Percentiles rank a stretch among this genome's conserved stretches.
Conservation (phyloP, 2,888 invertebrate genomes). For the Dynastes grantii region DNA sequence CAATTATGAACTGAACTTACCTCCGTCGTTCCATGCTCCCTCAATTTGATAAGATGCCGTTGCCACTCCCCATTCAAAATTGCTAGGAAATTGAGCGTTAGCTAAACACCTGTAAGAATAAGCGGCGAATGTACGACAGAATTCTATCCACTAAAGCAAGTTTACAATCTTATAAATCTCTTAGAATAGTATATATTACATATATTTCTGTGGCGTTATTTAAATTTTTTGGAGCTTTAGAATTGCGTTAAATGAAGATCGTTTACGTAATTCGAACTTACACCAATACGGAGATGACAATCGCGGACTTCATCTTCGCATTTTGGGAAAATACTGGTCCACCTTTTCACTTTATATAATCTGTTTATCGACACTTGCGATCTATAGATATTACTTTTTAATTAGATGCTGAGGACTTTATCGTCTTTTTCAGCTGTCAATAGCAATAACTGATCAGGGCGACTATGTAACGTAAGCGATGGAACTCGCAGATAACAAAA, state of each 20-base stretch:
- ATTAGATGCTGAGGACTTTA: slow-evolving; percentile 1
- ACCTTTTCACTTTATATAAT: slow-evolving; percentile 5
- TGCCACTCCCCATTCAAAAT: slow-evolving; percentile 64
- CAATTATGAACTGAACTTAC: slow-evolving; percentile 46
- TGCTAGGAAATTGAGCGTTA: slow-evolving; percentile 58
- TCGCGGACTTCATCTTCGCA: neutral
- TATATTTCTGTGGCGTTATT: neutral
- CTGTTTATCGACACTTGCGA: neutral
- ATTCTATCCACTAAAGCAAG: neutral
- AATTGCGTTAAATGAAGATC: neutral
- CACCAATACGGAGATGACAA: neutral
- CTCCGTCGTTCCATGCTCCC: slow-evolving; percentile 61
- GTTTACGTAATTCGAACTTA: neutral
- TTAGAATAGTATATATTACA: neutral
- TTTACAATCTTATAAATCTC: neutral
- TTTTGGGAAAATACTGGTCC: neutral
- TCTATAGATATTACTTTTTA: slow-evolving; percentile 3
- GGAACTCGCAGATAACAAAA: neutral
- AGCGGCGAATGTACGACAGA: too few species aligned
- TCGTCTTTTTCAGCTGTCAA: slow-evolving; percentile 2
- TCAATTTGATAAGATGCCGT: slow-evolving; percentile 65
- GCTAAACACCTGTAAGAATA: neutral
- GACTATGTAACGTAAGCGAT: neutral
- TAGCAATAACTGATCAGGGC: neutral
- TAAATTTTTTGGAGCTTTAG: too few species aligned